Base-by-base conservation (phyloP, 1,140 invertebrate species). In the Drosophila navojoa region DNA sequence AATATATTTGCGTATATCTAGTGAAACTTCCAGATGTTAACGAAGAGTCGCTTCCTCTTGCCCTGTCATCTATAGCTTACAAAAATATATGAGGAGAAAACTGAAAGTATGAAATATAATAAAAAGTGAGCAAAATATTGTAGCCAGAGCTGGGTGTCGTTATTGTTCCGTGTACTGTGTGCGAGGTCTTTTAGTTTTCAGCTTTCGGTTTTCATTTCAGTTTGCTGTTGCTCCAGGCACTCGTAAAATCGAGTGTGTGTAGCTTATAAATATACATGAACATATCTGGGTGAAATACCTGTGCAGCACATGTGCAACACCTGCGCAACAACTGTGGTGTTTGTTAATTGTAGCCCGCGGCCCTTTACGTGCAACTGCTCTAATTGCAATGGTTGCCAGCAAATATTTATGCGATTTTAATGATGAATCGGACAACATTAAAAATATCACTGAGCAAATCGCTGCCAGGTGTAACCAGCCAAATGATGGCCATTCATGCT, bases 401-500 rank as follows among this genome's bases (percentile, higher is more conserved):
- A 58, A 71, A 81, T 77, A 74, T 80, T 80, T 74, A 85, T 85
- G 72, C 60, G 66, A 63, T 77, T 80, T 74, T 71, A 80, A 84
- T 85, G 60, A 66, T 5, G 40, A 25, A 45, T 25, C 13, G 40
- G 10, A 49, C 6, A 3, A 19, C 42, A 45, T 44, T 32, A 15
- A 45, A 45, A 44, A 44, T 29, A 29, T 29, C 6, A 22, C 19
- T 2, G 19, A 22, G 19, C 19, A 22, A 22, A 2, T 22, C 32
- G 32, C 7, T 35, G 32, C 32, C 32, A 10, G 32, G 7, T 0
- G 4, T 44, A 44, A 50, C 13, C 25, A n/a, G n/a, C 3, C 5
- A 4, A 4, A 6, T 53, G 1, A 5, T 4, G n/a, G 7, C 5
- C n/a, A 53, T 15, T 16, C 27, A 32, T 52, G 47, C 5, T 13